Evolutionary conservation across 2,888 invertebrate species (phyloP).

Genomic region (Hirtodrosophila trivittata): DNA sequence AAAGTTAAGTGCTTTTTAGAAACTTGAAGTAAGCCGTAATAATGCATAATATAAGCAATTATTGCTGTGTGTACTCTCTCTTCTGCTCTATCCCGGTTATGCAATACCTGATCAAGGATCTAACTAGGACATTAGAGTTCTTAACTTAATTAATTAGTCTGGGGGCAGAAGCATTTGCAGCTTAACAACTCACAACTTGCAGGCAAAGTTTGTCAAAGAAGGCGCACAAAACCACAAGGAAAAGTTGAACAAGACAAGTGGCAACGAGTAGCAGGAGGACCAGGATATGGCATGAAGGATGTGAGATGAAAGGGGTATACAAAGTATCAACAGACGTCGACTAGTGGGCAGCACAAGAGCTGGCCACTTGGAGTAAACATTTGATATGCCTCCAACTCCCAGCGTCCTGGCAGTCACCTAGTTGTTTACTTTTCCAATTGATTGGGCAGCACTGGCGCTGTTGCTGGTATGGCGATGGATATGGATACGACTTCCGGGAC

Average conservation of each 20-base stretch:
- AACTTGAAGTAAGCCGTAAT: too few species aligned
- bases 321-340: constrained; percentile 11
- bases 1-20: too few species aligned
- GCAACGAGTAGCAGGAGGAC: background rate
- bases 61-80: constrained; percentile 4
- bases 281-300: too few species aligned
- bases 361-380: constrained; percentile 42
- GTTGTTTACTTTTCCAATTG: constrained; percentile 74
- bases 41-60: too few species aligned
- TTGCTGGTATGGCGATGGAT: constrained; percentile 9
- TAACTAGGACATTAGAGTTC: constrained; percentile 44
- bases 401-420: constrained; percentile 19
- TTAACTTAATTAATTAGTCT: constrained; percentile 58
- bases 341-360: constrained; percentile 26
- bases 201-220: constrained; percentile 49
- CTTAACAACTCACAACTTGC: constrained; percentile 45
- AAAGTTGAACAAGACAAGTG: constrained; percentile 23
- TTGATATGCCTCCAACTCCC: constrained; percentile 37
- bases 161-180: constrained; percentile 42
- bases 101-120: constrained; percentile 27
- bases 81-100: too few species aligned
- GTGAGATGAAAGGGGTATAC: background rate
- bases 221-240: constrained; percentile 15
- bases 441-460: constrained; percentile 56
- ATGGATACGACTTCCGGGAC: constrained; percentile 15